Base-by-base conservation (phyloP, 2,888 invertebrate genomes). In the Aspidiotus rigidus region DNA sequence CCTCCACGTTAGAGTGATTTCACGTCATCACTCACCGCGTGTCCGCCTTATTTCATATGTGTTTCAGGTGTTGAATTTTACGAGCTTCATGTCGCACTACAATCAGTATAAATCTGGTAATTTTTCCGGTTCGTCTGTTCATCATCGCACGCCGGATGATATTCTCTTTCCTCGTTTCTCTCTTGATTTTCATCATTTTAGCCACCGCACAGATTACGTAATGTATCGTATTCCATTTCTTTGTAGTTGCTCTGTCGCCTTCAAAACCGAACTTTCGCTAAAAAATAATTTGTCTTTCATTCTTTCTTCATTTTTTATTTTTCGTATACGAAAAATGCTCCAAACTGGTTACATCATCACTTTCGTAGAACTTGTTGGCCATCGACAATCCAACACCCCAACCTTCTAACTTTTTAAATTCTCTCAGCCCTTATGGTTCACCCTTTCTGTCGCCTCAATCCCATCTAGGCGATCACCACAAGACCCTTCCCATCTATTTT, bases 111-210 rank as follows among this genome's bases (percentile, higher is more conserved):
- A 3, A 28, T 28, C 28, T 28, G 28, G 49, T 49, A 49, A 11
- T 49, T 49, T 49, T 49, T 49, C 49, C 49, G 49, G 49, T 49
- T n/a, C 10, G 49, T n/a, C 49, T 49, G 11, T 13, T 49, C n/a
- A 49, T n/a, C 49, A 49, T 49, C 3, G 10, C 49, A 13, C 49
- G 49, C 49, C 49, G 49, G 28, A 49, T 2, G 49, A 49, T 13
- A 49, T 49, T 49, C 49, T 49, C 49, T 49, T n/a, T 49, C 49
- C n/a, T n/a, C n/a, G 11, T 49, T n/a, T 49, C 49, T 49, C 49
- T 49, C 49, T 49, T n/a, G 2, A 11, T 49, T n/a, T 49, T n/a
- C 6, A 6, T 49, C 49, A 49, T 3, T 49, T 3, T 49, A 49
- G 49, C 49, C 49, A 49, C 11, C 28, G 28, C 28, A 5, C 49